Evolutionary conservation across 2,888 invertebrate species (phyloP).

Genomic region (Chrysodeixis includens): DNA sequence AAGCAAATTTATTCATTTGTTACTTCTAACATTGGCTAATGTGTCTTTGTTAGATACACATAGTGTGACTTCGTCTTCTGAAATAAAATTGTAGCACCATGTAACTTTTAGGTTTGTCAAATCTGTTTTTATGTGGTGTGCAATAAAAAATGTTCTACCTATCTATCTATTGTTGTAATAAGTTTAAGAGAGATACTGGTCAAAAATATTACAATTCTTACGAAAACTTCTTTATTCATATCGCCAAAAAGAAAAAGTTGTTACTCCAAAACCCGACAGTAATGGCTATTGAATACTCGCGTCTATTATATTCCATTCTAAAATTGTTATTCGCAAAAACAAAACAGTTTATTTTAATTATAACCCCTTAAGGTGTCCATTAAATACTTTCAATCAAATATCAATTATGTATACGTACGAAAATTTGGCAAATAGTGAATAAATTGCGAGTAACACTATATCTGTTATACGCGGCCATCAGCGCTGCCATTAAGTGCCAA

Average conservation of each 20-base stretch:
- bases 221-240: neutral
- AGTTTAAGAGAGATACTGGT: too few relatives aligned
- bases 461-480: constrained; percentile 35
- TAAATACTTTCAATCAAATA: constrained; percentile 47
- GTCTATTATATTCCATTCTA: constrained; percentile 10
- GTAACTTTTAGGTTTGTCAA: too few relatives aligned
- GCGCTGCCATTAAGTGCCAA: constrained; percentile 37
- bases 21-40: constrained; percentile 5
- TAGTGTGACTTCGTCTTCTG: neutral
- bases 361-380: constrained; percentile 30
- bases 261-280: neutral
- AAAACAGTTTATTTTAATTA: constrained; percentile 20
- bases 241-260: neutral
- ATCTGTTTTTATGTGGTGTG: too few relatives aligned
- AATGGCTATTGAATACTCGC: neutral
- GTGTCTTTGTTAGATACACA: neutral
- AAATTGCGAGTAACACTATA: constrained; percentile 36
- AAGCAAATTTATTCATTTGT: constrained; percentile 1
- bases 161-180: neutral
- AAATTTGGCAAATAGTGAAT: constrained; percentile 53
- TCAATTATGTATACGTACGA: constrained; percentile 38
- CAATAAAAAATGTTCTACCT: too few relatives aligned
- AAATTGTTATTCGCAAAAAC: neutral
- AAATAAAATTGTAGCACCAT: neutral
- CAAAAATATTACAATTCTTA: neutral